Conservation (phyloP, 1,140 invertebrate species). For the Drosophila carrolli region DNA sequence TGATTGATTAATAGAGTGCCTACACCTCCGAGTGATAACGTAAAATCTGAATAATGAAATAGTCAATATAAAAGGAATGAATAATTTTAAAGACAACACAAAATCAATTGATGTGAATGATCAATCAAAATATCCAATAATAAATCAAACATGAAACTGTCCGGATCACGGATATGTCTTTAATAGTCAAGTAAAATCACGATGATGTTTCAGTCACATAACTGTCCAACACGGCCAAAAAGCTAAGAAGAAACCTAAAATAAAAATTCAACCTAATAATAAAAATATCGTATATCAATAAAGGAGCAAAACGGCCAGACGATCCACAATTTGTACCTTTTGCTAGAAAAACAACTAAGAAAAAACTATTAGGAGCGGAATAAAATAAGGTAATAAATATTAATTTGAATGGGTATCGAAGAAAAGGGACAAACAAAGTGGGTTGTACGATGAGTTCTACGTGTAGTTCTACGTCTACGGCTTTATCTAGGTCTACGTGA, state of each 20-base stretch:
- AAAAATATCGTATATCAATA: not conserved
- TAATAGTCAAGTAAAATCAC: constrained; percentile 3
- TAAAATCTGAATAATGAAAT: not conserved
- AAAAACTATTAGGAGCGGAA: not conserved
- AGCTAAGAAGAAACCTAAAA: not conserved
- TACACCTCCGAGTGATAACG: constrained; percentile 6
- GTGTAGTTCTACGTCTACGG: constrained; percentile 4
- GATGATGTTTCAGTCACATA: not conserved
- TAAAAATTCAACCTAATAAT: constrained; percentile 3
- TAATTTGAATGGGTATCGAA: not conserved
- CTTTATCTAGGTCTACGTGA: constrained; percentile 24
- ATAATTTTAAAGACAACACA: constrained; percentile 1
- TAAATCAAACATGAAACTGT: constrained; percentile 17
- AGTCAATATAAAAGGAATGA: not conserved
- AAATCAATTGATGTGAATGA: constrained; percentile 3
- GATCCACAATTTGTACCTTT: not conserved
- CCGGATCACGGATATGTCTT: not conserved
- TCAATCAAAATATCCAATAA: constrained; percentile 5
- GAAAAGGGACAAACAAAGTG: constrained; percentile 9
- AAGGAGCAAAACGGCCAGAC: not conserved
- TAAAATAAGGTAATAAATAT: not conserved
- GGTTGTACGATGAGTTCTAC: constrained; percentile 10
- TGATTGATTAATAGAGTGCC: not conserved
- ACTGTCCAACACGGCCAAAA: constrained; percentile 13
- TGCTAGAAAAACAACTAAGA: not conserved